phyloP scores from a whole-genome alignment of 2,113 vertebrate genomes.

The Podocnemis expansa region DNA sequence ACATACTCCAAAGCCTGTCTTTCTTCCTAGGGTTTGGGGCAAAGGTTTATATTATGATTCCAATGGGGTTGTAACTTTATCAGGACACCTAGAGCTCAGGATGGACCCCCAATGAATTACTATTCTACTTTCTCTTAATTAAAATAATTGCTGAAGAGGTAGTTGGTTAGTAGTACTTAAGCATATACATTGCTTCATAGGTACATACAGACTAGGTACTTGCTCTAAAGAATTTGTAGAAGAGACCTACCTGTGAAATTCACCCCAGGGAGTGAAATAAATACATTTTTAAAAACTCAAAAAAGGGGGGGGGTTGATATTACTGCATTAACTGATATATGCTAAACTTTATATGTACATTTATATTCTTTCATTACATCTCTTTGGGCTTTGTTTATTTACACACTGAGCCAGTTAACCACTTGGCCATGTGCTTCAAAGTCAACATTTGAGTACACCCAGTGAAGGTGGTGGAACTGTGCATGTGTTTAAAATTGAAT shows the following conservation, averaged over 20 bases:
- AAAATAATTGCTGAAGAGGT: neutral
- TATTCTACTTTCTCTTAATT: neutral
- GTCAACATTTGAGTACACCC: neutral
- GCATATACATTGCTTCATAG: neutral
- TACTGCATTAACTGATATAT: neutral
- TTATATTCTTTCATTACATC: neutral
- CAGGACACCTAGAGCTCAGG: neutral
- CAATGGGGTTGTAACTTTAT: accelerated
- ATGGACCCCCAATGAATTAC: neutral
- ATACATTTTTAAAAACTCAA: neutral
- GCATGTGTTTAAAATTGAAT: constrained; percentile 5
- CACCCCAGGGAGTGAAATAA: neutral
- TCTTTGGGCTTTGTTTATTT: neutral
- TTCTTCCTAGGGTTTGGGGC: neutral
- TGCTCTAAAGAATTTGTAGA: neutral
- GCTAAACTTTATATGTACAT: neutral
- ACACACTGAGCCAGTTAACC: constrained; percentile 37
- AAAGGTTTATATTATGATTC: neutral
- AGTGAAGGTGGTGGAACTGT: neutral
- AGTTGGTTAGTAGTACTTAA: neutral
- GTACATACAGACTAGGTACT: neutral
- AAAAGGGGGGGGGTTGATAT: too few relatives aligned
- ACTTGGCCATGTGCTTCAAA: neutral
- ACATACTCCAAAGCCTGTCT: neutral
- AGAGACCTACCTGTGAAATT: neutral